Conservation (phyloP, 2,888 invertebrate genomes). For the Morinoia aosen region DNA sequence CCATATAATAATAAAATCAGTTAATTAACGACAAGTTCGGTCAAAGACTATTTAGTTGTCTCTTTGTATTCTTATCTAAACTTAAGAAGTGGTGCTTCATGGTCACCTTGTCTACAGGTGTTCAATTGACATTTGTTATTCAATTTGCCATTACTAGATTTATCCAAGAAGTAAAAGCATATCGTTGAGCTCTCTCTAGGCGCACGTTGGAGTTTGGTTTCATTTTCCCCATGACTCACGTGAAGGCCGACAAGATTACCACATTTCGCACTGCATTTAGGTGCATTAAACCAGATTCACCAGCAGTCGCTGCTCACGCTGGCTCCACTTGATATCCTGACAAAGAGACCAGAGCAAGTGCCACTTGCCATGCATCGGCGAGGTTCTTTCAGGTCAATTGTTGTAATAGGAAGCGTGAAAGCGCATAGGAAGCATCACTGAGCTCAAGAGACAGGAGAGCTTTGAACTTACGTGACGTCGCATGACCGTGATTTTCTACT, state of each 20-base stretch:
- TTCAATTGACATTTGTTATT: not conserved
- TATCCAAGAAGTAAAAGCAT: not conserved
- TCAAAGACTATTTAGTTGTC: too few relatives aligned
- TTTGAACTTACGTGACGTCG: not conserved
- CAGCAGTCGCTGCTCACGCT: not conserved
- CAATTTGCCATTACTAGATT: not conserved
- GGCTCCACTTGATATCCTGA: not conserved
- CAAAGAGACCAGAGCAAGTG: not conserved
- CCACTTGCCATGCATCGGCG: not conserved
- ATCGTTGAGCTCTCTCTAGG: not conserved
- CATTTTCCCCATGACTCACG: not conserved
- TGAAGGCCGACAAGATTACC: not conserved
- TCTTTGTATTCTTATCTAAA: not conserved
- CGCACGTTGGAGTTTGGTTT: not conserved
- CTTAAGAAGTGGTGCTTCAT: not conserved
- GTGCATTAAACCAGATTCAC: constrained; percentile 17
- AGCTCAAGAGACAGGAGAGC: not conserved
- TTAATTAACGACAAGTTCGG: too few relatives aligned
- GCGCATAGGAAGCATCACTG: not conserved
- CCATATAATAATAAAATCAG: too few relatives aligned
- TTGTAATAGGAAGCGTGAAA: not conserved
- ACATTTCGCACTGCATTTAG: not conserved
- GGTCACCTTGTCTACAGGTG: not conserved
- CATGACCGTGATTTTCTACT: not conserved
- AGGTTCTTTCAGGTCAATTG: constrained; percentile 4